Evolutionary conservation across 2,113 vertebrate species (phyloP).

Genomic region (Petaurus breviceps): DNA sequence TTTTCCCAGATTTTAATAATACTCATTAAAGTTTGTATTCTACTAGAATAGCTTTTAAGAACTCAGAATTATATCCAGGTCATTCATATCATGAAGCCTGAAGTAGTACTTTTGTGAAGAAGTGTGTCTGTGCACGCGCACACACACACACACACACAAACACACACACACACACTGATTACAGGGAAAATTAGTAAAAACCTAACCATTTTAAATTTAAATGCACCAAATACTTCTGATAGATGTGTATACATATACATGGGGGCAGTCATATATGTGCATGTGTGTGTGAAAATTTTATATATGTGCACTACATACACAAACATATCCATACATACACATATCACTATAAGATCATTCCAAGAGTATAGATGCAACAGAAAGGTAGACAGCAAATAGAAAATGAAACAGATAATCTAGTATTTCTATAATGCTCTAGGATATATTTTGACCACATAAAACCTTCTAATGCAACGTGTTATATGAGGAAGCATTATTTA

Average conservation of each 20-base stretch:
- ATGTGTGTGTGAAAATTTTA: not conserved
- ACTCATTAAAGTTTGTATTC: not conserved
- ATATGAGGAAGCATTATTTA: not conserved
- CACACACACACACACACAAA: too few species aligned
- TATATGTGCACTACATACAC: not conserved
- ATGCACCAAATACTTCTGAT: not conserved
- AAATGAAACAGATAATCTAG: constrained; percentile 5
- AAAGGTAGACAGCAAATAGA: not conserved
- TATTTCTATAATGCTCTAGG: constrained; percentile 10
- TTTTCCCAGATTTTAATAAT: not conserved
- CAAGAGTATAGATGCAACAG: not conserved
- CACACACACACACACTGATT: too few species aligned
- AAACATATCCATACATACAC: not conserved
- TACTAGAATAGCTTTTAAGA: not conserved
- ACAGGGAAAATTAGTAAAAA: not conserved
- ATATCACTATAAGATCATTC: not conserved
- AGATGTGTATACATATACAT: not conserved
- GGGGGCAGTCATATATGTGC: not conserved
- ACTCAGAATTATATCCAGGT: not conserved
- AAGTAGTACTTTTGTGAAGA: too few species aligned
- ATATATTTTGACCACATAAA: not conserved
- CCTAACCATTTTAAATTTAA: not conserved
- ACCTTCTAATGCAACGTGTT: not conserved
- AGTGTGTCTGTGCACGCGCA: too few species aligned
- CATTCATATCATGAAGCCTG: not conserved